Evolutionary conservation across 2,888 invertebrate genomes (phyloP).

Genomic region (Eumerus sabulonum): DNA sequence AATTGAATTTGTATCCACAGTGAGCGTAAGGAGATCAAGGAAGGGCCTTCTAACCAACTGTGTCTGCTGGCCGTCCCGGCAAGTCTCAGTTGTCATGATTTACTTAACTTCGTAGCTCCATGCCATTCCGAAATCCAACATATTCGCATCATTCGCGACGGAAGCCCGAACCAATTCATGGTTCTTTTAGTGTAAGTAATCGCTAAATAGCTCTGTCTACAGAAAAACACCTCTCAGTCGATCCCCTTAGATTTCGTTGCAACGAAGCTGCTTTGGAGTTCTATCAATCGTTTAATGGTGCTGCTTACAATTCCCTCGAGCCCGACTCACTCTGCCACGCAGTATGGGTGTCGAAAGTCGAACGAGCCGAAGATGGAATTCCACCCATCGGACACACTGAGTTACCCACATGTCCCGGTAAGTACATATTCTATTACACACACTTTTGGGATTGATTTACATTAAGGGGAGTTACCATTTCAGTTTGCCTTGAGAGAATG

Average conservation of each 20-base stretch:
- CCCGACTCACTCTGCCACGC: constrained; percentile 94
- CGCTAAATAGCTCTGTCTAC: background rate
- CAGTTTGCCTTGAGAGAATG: constrained; percentile 89
- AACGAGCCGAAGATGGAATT: constrained; percentile 88
- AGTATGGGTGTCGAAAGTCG: constrained; percentile 96
- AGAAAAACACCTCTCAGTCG: background rate
- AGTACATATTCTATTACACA: background rate
- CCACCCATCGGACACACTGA: constrained; percentile 92
- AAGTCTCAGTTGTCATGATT: constrained; percentile 93
- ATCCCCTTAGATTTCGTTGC: constrained; percentile 82
- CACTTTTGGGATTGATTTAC: background rate
- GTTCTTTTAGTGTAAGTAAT: constrained; percentile 83
- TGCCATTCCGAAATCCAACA: constrained; percentile 94
- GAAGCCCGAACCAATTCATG: constrained; percentile 98
- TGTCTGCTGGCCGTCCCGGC: constrained; percentile 95
- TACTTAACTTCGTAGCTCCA: constrained; percentile 95
- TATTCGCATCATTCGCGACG: constrained; percentile 94
- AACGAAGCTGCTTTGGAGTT: constrained; percentile 93
- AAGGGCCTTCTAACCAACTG: constrained; percentile 88
- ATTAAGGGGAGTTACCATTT: background rate
- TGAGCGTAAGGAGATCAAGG: constrained; percentile 86
- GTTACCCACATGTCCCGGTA: constrained; percentile 96
- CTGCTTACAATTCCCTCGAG: constrained; percentile 95
- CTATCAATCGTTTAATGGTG: constrained; percentile 94
- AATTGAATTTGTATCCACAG: constrained; percentile 80